Percentiles rank a stretch among this genome's conserved stretches.
Evolutionary conservation across 1,140 invertebrate species (phyloP).

Genomic region (Holcopasites calliopsidis): DNA sequence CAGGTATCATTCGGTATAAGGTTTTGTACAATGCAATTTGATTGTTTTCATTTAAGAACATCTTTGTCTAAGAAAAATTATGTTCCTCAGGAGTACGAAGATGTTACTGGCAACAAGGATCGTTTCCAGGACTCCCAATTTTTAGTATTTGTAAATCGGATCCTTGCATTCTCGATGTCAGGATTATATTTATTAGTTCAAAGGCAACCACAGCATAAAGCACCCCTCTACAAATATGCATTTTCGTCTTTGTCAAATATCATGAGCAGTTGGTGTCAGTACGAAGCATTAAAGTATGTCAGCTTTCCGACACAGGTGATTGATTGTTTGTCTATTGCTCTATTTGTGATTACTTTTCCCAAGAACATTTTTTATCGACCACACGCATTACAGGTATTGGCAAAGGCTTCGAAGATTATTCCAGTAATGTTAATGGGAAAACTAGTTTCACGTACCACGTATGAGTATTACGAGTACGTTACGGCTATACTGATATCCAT

Average conservation of each 20-base stretch:
- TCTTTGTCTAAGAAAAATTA: background rate
- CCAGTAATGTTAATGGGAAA: constrained; percentile 99
- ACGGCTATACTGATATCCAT: constrained; percentile 94
- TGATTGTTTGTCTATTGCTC: background rate
- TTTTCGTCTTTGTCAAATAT: constrained; percentile 99
- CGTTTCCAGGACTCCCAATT: constrained; percentile 96
- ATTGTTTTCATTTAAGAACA: too few relatives aligned
- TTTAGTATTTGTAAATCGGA: constrained; percentile 95
- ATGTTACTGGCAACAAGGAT: constrained; percentile 81
- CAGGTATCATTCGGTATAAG: constrained; percentile 79
- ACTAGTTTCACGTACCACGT: constrained; percentile 92
- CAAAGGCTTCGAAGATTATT: constrained; percentile 96
- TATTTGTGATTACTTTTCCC: background rate
- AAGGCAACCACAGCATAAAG: constrained; percentile 86
- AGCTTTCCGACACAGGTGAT: constrained; percentile 97
- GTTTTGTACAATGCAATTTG: background rate
- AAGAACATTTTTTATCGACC: too few relatives aligned
- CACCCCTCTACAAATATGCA: constrained; percentile 97
- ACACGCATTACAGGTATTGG: constrained; percentile 85
- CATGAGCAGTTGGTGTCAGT: constrained; percentile 99
- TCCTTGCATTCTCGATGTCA: constrained; percentile 90
- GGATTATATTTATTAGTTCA: constrained; percentile 82
- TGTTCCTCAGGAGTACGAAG: constrained; percentile 84
- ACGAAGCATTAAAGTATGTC: constrained; percentile 99
- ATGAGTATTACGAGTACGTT: constrained; percentile 95